Conservation (phyloP, 2,797 vertebrate genomes). For the Scleropages formosus region DNA sequence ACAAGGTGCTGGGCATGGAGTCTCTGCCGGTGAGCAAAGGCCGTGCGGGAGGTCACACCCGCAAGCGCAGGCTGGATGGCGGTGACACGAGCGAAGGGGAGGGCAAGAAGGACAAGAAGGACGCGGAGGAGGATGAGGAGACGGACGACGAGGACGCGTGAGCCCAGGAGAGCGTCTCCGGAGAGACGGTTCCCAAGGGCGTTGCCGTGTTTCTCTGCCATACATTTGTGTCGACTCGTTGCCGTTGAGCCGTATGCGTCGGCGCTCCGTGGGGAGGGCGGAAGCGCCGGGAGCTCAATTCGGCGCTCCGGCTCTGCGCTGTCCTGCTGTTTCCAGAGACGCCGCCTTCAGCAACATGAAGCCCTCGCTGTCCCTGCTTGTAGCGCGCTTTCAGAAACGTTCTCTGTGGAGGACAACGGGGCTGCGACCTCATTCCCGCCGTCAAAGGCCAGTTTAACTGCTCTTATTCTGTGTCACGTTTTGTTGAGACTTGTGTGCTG, state of each 20-base stretch:
- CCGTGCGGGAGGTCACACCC: constrained; percentile 57
- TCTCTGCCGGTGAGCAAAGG: constrained; percentile 61
- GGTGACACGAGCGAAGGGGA: constrained; percentile 54
- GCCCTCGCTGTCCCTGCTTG: not conserved
- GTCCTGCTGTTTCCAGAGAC: constrained; percentile 42
- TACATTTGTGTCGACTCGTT: constrained; percentile 26
- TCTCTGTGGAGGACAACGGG: constrained; percentile 36
- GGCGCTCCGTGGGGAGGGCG: constrained; percentile 47
- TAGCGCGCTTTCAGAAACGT: constrained; percentile 41
- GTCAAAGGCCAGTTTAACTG: constrained; percentile 41
- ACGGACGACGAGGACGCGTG: constrained; percentile 51
- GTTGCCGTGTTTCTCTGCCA: constrained; percentile 21
- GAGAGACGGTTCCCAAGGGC: fast-evolving
- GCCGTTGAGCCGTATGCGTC: constrained; percentile 35
- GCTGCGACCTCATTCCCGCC: constrained; percentile 38
- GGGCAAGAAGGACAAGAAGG: constrained; percentile 64
- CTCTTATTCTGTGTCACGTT: constrained; percentile 28
- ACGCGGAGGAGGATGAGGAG: constrained; percentile 52
- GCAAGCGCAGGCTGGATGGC: constrained; percentile 65
- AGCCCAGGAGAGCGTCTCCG: constrained; percentile 39
- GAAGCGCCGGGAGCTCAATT: constrained; percentile 32
- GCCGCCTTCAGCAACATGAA: not conserved
- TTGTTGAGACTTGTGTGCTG: constrained; percentile 3
- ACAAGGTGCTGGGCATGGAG: constrained; percentile 72
- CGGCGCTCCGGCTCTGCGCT: constrained; percentile 41